phyloP scores from a whole-genome alignment of 2,113 vertebrate genomes.

The Ictalurus punctatus region DNA sequence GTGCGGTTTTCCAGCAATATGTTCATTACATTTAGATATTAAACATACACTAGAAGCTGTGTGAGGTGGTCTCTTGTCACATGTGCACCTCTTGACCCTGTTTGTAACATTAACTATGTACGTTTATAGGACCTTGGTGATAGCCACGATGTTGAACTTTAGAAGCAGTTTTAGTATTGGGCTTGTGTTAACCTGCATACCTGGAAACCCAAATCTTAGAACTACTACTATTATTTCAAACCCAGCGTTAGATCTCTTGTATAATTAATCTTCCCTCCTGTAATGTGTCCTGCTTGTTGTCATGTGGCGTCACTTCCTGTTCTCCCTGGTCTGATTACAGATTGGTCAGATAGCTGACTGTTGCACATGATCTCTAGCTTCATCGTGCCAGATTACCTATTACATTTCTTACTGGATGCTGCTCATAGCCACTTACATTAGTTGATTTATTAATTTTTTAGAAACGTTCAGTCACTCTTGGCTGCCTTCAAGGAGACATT shows the following conservation, averaged over 20 bases:
- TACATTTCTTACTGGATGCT: not conserved
- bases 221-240: not conserved
- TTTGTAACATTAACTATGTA: not conserved
- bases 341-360: not conserved
- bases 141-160: not conserved
- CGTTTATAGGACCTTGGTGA: not conserved
- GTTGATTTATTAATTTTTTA: constrained; percentile 1
- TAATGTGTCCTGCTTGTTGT: not conserved
- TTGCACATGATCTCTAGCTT: not conserved
- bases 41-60: not conserved
- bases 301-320: constrained; percentile 4
- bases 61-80: not conserved
- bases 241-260: not conserved
- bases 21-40: not conserved
- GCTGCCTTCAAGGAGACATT: not conserved
- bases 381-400: not conserved
- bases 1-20: not conserved
- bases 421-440: not conserved
- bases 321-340: not conserved
- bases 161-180: not conserved
- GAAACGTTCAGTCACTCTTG: not conserved
- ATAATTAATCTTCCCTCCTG: not conserved
- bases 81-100: not conserved
- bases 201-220: not conserved
- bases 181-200: not conserved